A percentile compares a stretch with the other conserved stretches of the same genome.
Conservation (phyloP, 2,797 vertebrate genomes). For the Dallia pectoralis region DNA sequence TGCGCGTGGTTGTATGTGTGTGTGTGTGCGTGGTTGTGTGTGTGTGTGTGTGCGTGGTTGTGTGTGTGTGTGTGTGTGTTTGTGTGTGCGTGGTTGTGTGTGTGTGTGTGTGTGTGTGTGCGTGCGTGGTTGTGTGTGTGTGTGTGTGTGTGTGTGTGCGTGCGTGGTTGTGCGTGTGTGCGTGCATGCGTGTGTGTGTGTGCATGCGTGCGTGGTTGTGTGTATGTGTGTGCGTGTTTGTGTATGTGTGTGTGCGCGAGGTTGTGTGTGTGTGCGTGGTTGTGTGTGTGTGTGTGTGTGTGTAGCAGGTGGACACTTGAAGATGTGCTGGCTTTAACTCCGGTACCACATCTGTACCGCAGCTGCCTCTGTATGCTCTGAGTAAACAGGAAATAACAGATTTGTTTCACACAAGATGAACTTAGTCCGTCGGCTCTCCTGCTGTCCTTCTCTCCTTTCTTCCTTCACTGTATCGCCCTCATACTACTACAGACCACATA, state of each 20-base stretch:
- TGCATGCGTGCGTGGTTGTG: background rate
- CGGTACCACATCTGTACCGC: background rate
- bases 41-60: too few species aligned
- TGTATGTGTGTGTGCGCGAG: too few species aligned
- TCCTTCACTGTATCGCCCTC: constrained; percentile 23
- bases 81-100: background rate
- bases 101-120: background rate
- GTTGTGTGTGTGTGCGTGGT: too few species aligned
- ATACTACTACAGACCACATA: constrained; percentile 9
- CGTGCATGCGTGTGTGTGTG: background rate
- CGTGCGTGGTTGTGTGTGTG: background rate
- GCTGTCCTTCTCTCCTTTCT: constrained; percentile 41
- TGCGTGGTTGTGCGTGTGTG: background rate
- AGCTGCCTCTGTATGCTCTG: constrained; percentile 24
- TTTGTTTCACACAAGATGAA: constrained; percentile 48
- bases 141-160: background rate
- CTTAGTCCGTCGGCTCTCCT: constrained; percentile 34
- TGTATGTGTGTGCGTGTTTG: too few species aligned
- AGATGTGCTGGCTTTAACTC: background rate
- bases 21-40: background rate
- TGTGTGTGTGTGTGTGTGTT: too few species aligned
- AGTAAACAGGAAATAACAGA: constrained; percentile 59
- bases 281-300: background rate
- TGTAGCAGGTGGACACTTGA: background rate
- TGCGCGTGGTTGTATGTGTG: background rate